Base-by-base conservation (phyloP, 2,113 vertebrate species). In the Equus przewalskii region DNA sequence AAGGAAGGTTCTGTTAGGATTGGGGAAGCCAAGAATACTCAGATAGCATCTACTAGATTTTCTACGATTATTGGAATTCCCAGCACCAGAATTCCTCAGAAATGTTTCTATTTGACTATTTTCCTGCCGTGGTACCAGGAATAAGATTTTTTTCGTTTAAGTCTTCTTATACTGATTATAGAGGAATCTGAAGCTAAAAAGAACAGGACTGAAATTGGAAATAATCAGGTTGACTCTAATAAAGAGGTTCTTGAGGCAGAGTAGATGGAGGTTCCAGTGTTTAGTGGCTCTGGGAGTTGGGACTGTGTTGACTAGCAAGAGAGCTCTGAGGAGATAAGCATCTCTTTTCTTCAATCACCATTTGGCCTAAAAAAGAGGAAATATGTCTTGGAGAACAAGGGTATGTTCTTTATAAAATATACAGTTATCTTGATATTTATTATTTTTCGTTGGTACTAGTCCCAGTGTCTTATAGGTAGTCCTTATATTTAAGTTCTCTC, bases 371-470 rank as follows among this genome's bases (percentile, higher is more conserved):
- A 91, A 91, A 82, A 79, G 21, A 70, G n/a, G 16, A 92, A 10
- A 28, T 67, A 14, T 6, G 33, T 80, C 21, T 72, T 93, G 51
- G 51, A 54, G 51, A 54, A 54, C 12, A 86, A 86, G 41, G 16
- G 46, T 51, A 58, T 89, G 13, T 84, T 95, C 76, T 96, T 97
- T 84, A 73, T 83, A 81, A 91, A 94, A 73, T 60, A 24, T 62
- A 21, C 0, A 60, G 0, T 84, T 83, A 72, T 67, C 24, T 92
- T 62, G 33, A 36, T 81, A 62, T 36, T 92, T 90, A 72, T 81
- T 94, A 7, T 70, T 92, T 4, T 91, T 79, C 7, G 30, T 78
- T 85, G 22, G 8, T 89, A 44, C 12, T 79, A 49, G 6, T 79
- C n/a, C 33, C 21, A 4, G 0, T 70, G 18, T 90, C 26, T 94